Base-by-base conservation (phyloP, 2,113 vertebrate genomes). In the Trichechus manatus region DNA sequence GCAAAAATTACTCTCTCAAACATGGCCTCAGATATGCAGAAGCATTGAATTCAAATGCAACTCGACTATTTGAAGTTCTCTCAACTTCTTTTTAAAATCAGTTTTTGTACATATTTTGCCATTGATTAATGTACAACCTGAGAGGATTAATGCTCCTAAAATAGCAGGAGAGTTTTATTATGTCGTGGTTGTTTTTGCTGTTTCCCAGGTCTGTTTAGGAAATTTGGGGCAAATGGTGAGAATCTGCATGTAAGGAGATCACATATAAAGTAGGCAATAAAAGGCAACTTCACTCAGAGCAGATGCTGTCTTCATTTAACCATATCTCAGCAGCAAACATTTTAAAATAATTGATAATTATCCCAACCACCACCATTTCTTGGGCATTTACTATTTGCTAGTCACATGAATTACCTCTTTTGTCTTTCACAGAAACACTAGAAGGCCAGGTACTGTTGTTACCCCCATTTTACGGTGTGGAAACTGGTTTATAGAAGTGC, bases 1-100 rank as follows among this genome's bases (percentile, higher is more conserved):
- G 95, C 97, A 99, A 98, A 98, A 98, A 98, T 97, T 98, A 99
- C 99, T 99, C 98, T 92, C 95, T 97, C 93, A 98, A 95, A 98
- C 93, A 98, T 98, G 96, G 72, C 96, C 95, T 98, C 97, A 96
- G 91, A 97, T 86, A 95, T 78, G 61, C 68, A 81, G 87, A 23
- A 81, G 92, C 44, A 84, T 94, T 97, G 96, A 91, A 96, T 97
- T 95, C 93, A 92, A 97, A 95, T 81, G 94, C 68, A 97, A 94
- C 88, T 82, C 23, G 94, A 53, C 56, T 95, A 98, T 97, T 97
- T 92, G 79, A 97, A 97, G 82, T 29, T 89, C 31, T 59, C 86
- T 88, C 68, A 84, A 84, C 96, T 98, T 97, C 97, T 98, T 93
- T 90, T n/a, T n/a, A 93, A 98, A 94, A 91, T 8, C 3, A 87